These are phyloP conservation scores for Globodera rostochiensis DNA, from an alignment of 1,140 invertebrate species.

Conservation along the genomic window DNA sequence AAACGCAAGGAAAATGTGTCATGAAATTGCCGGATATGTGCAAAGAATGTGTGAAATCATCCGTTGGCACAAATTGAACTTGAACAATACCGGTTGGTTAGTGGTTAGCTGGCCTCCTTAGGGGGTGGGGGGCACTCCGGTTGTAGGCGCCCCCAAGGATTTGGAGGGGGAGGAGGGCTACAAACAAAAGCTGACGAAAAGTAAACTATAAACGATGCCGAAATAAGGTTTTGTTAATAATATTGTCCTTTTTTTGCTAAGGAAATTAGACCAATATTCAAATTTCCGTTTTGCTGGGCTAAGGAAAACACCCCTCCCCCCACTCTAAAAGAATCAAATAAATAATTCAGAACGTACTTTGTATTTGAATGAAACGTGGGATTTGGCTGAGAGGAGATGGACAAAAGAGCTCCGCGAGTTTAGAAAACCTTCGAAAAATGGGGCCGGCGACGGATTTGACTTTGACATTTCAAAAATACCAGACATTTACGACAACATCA, in stretches of 20 bases:
- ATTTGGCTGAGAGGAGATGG: constrained; percentile 95
- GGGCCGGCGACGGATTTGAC: constrained; percentile 67
- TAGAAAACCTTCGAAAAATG: constrained; percentile 76
- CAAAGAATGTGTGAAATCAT: constrained; percentile 63
- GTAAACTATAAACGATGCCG: no score
- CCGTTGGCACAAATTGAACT: constrained; percentile 52
- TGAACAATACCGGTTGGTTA: constrained; percentile 32
- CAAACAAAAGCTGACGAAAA: no score
- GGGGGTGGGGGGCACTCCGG: no score
- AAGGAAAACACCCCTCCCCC: no score
- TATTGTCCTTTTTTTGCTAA: no score
- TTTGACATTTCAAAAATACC: constrained; percentile 99
- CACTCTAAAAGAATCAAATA: neutral
- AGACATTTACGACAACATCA: constrained; percentile 99
- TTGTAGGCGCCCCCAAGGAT: no score
- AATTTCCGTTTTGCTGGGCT: no score
- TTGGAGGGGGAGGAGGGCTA: no score
- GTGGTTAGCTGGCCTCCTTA: neutral
- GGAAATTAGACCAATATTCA: no score
- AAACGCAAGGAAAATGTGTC: constrained; percentile 91
- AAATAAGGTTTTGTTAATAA: no score
- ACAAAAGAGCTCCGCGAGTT: constrained; percentile 99
- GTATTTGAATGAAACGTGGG: constrained; percentile 98
- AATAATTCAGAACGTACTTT: constrained; percentile 70
- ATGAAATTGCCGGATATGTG: constrained; percentile 67